phyloP scores from a whole-genome alignment of 2,113 vertebrate species.

The Macquaria australasica region DNA sequence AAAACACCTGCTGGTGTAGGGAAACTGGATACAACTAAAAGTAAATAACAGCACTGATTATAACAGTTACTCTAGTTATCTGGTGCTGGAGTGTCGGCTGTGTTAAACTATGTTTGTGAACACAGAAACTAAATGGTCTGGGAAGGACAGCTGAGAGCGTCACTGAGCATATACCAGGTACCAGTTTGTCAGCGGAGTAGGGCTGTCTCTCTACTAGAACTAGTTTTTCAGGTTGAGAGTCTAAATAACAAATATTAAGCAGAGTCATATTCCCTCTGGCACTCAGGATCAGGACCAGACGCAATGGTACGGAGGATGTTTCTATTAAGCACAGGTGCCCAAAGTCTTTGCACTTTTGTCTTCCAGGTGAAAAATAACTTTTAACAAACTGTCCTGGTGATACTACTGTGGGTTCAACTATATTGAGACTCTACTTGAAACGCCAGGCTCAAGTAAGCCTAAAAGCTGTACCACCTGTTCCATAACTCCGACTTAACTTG shows the following conservation, averaged over 20 bases:
- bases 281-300: not conserved
- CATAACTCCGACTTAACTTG: not conserved
- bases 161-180: too few relatives aligned
- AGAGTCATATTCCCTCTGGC: not conserved
- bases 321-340: too few relatives aligned
- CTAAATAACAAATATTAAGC: not conserved
- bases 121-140: not conserved
- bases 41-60: not conserved
- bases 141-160: not conserved
- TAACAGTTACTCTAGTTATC: not conserved
- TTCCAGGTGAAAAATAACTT: not conserved
- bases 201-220: not conserved
- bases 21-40: not conserved
- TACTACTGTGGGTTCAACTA: not conserved
- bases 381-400: not conserved
- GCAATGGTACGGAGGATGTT: too few relatives aligned
- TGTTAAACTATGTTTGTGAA: not conserved
- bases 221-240: slow-evolving; percentile 19
- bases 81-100: not conserved
- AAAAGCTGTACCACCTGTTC: too few relatives aligned
- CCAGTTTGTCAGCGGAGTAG: not conserved
- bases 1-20: not conserved
- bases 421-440: not conserved
- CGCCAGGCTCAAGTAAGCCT: not conserved
- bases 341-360: not conserved